Evolutionary conservation across 2,888 invertebrate genomes (phyloP), one percentile per base, ranked within the genome.

Genomic region (Microctonus aethiopoides): DNA sequence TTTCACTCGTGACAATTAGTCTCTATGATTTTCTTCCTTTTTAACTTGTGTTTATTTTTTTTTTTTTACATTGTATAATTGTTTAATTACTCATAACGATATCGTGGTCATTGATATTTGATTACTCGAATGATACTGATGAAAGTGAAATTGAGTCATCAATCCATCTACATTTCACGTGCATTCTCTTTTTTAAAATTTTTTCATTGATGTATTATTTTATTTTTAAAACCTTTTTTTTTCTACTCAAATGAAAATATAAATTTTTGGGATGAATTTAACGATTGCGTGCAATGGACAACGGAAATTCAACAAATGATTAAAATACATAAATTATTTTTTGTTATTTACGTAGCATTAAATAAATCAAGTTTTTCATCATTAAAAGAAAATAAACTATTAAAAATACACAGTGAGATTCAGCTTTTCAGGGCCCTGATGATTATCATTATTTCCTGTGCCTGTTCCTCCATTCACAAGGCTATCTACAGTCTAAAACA

Each of bases 321-420:
- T n/a, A n/a, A 39, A 5, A 39, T n/a, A 39, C 39, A n/a, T n/a
- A 39, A 39, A 39, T 39, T 4, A 39, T 39, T 39, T 39, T 39
- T 3, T 7, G 6, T 46, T 20, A 46, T n/a, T 1, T 6, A 46
- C 9, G 9, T 46, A 16, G 9, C 16, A 46, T 46, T 5, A 5
- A 29, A 29, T 29, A 29, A 5, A 3, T 16, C 6, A 13, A 29
- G 9, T 0, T 11, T 56, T 56, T 56, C 26, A 13, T 24, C 5
- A 56, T 56, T 56, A 26, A 16, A 46, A 46, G n/a, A 46, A n/a
- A 46, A 46, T 1, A 16, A 6, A 46, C n/a, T 46, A 46, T 84
- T 86, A 92, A 87, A 92, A 92, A 87, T 92, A 92, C n/a, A 92
- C 92, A 71, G 92, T 92, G 80, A 92, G 89, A 86, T 92, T 92